These are phyloP conservation scores for Dendrolimus pini DNA, from an alignment of 2,888 invertebrate species.

Conservation along the genomic window DNA sequence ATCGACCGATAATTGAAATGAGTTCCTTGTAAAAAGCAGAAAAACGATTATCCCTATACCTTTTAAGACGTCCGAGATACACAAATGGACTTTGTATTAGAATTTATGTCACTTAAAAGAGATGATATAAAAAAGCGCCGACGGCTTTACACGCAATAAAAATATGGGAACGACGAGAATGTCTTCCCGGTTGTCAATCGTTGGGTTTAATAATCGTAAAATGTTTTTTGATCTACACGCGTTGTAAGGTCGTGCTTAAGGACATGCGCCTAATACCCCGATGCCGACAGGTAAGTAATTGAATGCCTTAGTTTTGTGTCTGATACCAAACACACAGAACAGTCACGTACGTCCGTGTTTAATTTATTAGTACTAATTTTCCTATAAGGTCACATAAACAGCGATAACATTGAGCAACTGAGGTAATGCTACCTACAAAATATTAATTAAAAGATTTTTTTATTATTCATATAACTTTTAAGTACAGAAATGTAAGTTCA, in stretches of 20 bases:
- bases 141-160: slow-evolving; percentile 75
- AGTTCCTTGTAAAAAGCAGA: slow-evolving; percentile 76
- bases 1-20: slow-evolving; percentile 75
- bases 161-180: slow-evolving; percentile 70
- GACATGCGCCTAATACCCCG: slow-evolving; percentile 15
- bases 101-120: slow-evolving; percentile 76
- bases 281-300: slow-evolving; percentile 14
- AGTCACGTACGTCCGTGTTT: slow-evolving; percentile 5
- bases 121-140: slow-evolving; percentile 73
- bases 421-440: too few relatives aligned
- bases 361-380: slow-evolving; percentile 6
- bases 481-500: too few relatives aligned
- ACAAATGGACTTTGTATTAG: slow-evolving; percentile 77
- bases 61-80: slow-evolving; percentile 76
- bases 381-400: not conserved
- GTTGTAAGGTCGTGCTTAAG: slow-evolving; percentile 26
- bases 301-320: slow-evolving; percentile 8
- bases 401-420: not conserved
- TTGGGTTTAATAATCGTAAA: slow-evolving; percentile 73
- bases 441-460: too few relatives aligned
- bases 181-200: slow-evolving; percentile 73
- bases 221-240: slow-evolving; percentile 64
- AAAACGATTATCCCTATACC: slow-evolving; percentile 74
- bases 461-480: too few relatives aligned
- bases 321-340: slow-evolving; percentile 4